phyloP scores from a whole-genome alignment of 2,888 invertebrate species.

The Limnephilus lunatus region DNA sequence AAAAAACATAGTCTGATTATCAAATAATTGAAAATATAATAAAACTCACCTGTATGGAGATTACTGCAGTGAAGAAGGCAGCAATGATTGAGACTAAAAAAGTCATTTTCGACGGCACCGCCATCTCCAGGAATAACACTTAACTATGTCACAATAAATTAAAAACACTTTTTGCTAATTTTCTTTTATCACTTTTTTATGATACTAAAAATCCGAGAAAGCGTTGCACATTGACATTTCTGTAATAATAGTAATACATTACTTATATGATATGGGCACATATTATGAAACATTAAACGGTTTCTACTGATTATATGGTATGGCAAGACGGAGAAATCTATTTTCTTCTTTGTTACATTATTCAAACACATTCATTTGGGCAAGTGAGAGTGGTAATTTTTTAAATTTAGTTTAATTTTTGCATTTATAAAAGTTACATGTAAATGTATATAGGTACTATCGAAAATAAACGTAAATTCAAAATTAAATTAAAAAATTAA shows the following conservation, averaged over 20 bases:
- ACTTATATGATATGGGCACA: neutral
- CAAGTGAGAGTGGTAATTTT: neutral
- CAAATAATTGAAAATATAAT: neutral
- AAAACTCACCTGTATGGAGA: slow-evolving; percentile 46
- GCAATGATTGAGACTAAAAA: slow-evolving; percentile 25
- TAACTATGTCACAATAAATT: neutral
- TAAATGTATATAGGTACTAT: neutral
- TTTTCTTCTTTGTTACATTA: neutral
- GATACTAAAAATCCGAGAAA: neutral
- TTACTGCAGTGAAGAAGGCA: slow-evolving; percentile 34
- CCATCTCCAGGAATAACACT: slow-evolving; percentile 15
- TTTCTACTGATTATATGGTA: neutral
- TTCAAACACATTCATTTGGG: neutral
- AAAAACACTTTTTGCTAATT: neutral
- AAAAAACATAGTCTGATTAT: neutral
- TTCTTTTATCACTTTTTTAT: neutral
- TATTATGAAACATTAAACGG: neutral
- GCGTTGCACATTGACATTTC: neutral
- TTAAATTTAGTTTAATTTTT: too few species aligned
- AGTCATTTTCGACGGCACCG: neutral
- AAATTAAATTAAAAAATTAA: too few species aligned
- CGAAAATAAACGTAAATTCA: too few species aligned
- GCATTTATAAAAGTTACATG: neutral
- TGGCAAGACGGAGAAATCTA: neutral
- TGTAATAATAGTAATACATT: neutral